These are phyloP conservation scores for Nycticebus coucang DNA, from an alignment of 2,113 vertebrate genomes.

Conservation along the genomic window DNA sequence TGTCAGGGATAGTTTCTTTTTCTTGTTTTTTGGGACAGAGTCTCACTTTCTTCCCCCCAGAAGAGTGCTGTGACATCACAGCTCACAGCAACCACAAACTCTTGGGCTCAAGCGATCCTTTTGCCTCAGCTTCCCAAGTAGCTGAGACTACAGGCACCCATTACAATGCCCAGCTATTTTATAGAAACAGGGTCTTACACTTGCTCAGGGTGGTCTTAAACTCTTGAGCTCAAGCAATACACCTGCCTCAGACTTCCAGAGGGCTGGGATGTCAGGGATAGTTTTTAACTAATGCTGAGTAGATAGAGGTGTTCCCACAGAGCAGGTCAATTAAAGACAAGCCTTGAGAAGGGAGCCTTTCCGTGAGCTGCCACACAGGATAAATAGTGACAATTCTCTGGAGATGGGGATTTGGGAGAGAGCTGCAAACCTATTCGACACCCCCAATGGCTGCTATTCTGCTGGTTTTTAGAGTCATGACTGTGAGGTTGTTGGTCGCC, in stretches of 20 bases:
- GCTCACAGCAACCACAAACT: too few species aligned
- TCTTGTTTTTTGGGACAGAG: too few species aligned
- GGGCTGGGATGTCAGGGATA: background rate
- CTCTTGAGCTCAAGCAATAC: too few species aligned
- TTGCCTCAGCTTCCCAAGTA: too few species aligned
- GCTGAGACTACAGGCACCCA: too few species aligned
- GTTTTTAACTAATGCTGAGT: background rate
- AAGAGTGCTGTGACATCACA: too few species aligned
- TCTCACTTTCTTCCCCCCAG: too few species aligned
- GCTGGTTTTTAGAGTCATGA: background rate
- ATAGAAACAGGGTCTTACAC: too few species aligned
- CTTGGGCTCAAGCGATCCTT: too few species aligned
- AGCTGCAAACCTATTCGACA: background rate
- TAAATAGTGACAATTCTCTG: background rate
- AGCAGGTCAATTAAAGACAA: background rate
- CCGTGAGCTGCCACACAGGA: background rate
- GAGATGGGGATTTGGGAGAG: background rate
- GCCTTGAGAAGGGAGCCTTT: background rate
- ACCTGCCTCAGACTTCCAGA: too few species aligned
- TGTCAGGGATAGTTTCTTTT: background rate
- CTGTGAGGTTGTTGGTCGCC: background rate
- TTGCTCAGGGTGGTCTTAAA: too few species aligned
- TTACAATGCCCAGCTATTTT: too few species aligned
- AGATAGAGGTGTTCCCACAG: background rate
- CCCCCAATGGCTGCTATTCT: background rate